Conservation (phyloP, 2,113 vertebrate species). For the Daubentonia madagascariensis region DNA sequence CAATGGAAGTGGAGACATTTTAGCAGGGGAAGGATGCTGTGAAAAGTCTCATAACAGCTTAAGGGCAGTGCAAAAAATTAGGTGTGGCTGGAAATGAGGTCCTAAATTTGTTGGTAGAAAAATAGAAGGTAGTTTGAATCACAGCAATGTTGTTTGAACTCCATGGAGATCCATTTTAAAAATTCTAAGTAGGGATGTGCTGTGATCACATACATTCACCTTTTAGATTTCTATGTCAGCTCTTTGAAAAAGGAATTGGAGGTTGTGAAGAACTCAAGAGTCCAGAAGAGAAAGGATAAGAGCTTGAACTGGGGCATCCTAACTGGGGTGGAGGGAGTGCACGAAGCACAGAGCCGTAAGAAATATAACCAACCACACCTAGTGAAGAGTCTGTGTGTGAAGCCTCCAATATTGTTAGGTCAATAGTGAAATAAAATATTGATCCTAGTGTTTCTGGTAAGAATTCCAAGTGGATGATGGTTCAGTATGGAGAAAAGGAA, state of each 20-base stretch:
- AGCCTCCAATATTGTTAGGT: too few species aligned
- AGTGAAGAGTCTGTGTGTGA: background rate
- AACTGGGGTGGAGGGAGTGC: background rate
- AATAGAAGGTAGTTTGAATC: background rate
- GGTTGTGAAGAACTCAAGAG: background rate
- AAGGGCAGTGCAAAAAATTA: background rate
- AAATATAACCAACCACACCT: rapidly evolving
- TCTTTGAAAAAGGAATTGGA: background rate
- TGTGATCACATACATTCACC: background rate
- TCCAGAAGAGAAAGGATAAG: background rate
- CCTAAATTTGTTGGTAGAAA: background rate
- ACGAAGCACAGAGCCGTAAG: background rate
- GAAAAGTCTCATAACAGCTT: too few species aligned
- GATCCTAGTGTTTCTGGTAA: background rate
- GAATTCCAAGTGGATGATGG: background rate
- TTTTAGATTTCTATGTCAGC: background rate
- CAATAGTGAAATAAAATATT: background rate
- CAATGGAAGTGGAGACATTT: background rate
- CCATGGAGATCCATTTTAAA: background rate
- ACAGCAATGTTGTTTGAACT: background rate
- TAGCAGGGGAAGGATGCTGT: background rate
- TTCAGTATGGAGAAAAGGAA: background rate
- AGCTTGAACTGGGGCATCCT: too few species aligned
- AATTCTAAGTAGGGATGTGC: background rate
- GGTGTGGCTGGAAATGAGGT: background rate